Evolutionary conservation across 2,888 invertebrate species (phyloP).

Genomic region (Ecdyonurus torrentis): DNA sequence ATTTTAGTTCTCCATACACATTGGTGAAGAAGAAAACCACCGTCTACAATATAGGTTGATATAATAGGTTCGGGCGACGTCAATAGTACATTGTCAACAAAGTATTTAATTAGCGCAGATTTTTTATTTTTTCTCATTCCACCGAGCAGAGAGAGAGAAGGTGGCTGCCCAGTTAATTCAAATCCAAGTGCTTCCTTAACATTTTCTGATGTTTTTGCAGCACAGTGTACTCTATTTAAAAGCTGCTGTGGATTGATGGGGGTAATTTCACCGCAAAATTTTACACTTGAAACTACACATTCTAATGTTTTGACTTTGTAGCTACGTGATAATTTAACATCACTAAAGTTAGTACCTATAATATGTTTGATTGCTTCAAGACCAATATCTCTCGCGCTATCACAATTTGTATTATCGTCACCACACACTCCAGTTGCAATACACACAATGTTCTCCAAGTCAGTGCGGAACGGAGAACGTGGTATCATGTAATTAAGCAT

Average conservation of each 20-base stretch:
- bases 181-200: background rate
- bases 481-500: background rate
- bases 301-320: background rate
- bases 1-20: constrained; percentile 16
- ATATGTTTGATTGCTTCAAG: background rate
- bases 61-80: background rate
- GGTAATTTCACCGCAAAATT: background rate
- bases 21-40: constrained; percentile 17
- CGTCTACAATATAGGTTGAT: constrained; percentile 14
- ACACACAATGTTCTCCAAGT: background rate
- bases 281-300: background rate
- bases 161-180: background rate
- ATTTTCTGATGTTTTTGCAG: background rate
- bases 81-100: constrained; percentile 5
- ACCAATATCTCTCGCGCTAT: background rate
- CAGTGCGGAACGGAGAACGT: background rate
- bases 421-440: background rate
- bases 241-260: background rate
- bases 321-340: background rate
- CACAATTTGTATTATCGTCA: background rate
- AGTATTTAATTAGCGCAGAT: constrained; percentile 6
- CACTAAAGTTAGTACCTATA: background rate
- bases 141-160: background rate
- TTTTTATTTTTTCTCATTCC: background rate
- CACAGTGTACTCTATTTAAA: background rate